Evolutionary conservation across 30 jellyfish, hydroid and myxozoan genomes (phyloP).

Genomic region (Sanderia malayensis): DNA sequence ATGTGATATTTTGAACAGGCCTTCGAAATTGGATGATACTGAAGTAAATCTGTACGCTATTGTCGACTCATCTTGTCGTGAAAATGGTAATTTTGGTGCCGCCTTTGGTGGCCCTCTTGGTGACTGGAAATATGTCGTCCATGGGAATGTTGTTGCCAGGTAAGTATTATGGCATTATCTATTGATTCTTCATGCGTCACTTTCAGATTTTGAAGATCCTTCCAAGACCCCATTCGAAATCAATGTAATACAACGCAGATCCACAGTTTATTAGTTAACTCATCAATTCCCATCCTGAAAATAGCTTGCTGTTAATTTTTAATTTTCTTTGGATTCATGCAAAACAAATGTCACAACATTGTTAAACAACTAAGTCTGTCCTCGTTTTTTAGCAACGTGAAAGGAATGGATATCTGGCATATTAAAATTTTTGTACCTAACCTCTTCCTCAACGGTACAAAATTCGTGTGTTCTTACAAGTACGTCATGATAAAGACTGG

Average conservation of each 20-base stretch:
- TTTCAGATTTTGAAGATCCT: no score
- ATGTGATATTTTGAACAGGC: background rate
- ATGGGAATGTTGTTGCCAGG: background rate
- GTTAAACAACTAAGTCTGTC: background rate
- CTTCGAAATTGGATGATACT: background rate
- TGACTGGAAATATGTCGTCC: background rate
- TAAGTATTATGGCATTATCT: background rate
- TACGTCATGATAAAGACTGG: background rate
- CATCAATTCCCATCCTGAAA: no score
- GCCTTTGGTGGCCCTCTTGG: background rate
- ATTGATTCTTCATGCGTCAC: background rate
- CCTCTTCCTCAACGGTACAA: background rate
- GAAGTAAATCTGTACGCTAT: background rate
- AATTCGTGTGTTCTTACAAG: background rate
- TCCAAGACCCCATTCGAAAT: no score
- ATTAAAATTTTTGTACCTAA: background rate
- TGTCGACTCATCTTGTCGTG: background rate
- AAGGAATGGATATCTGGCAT: background rate
- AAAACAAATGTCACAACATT: no score
- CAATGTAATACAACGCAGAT: no score
- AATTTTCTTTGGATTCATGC: no score
- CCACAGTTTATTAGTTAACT: no score
- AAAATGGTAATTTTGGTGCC: background rate
- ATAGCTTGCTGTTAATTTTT: no score
- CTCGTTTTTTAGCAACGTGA: background rate